Base-by-base conservation (phyloP, 2,888 invertebrate genomes). In the Ischnus inquisitorius region DNA sequence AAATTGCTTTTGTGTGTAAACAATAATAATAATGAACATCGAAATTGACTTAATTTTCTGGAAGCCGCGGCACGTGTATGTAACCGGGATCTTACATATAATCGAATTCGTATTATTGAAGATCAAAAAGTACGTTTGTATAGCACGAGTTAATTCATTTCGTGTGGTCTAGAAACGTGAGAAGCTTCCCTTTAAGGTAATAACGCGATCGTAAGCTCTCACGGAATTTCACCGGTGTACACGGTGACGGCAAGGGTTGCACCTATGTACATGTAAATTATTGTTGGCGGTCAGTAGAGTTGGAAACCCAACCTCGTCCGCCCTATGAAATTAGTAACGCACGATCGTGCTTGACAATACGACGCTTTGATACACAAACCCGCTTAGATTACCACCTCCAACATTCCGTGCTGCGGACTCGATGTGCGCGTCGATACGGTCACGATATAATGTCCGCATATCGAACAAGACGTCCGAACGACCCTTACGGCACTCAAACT, bases 191-290 rank as follows among this genome's bases (percentile, higher is more conserved):
- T 72, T 83, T 79, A 64, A 79, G 74, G 62, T 54, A 64, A 64
- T 62, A 74, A 51, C 62, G 41, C 67, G 39, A 65, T 65, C 39
- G 64, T 68, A 41, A 41, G 57, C 57, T 1, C 16, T 39, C 46
- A 19, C n/a, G 54, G 19, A 39, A 57, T 74, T 64, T 69, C 62
- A 69, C 62, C 39, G 34, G 34, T 34, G 68, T 69, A 68, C 48
- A 75, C 74, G 57, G 57, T 3, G 14, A 12, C 22, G 25, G 25
- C 14, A 28, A 28, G 57, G 25, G 14, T 2, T 19, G 19, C 22
- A 69, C 39, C 34, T 62, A 54, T 68, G 79, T 68, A 46, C 82
- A 82, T 75, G 78, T 82, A 65, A 79, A 82, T 82, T 69, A 82
- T 67, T 79, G 78, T 82, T 82, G 64, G 74, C 74, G 64, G 54